phyloP scores from a whole-genome alignment of 2,113 vertebrate species.

The Peromyscus californicus region DNA sequence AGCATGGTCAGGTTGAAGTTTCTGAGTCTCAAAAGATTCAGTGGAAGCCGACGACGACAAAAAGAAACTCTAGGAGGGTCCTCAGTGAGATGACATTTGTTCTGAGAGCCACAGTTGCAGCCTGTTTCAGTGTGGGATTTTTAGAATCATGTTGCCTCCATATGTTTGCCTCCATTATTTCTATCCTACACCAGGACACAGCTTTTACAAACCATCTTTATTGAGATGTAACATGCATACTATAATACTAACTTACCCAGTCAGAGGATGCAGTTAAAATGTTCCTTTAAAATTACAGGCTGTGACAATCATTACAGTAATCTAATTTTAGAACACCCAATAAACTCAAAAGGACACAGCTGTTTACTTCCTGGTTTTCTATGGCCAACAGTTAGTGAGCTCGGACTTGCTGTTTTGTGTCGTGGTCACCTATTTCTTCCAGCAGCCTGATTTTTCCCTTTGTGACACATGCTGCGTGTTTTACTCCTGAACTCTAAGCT shows the following conservation, averaged over 20 bases:
- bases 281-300: slow-evolving; percentile 12
- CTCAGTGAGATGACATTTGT: neutral
- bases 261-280: slow-evolving; percentile 2
- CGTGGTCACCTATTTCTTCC: neutral
- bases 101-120: neutral
- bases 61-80: neutral
- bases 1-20: neutral
- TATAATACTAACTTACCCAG: slow-evolving; percentile 1
- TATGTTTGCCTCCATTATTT: slow-evolving; percentile 7
- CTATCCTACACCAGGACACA: neutral
- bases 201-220: neutral
- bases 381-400: neutral
- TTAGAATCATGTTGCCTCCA: neutral
- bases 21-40: neutral
- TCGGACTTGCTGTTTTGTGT: neutral
- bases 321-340: slow-evolving; percentile 22
- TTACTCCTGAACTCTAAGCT: neutral
- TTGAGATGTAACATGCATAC: neutral
- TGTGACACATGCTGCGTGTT: neutral
- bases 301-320: neutral
- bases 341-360: neutral
- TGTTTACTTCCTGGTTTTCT: slow-evolving; percentile 37
- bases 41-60: neutral
- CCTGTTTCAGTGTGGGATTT: neutral
- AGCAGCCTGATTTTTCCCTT: neutral